Evolutionary conservation across 2,113 vertebrate species (phyloP), one percentile per base, ranked within the genome.

Genomic region (Spilogale gracilis): DNA sequence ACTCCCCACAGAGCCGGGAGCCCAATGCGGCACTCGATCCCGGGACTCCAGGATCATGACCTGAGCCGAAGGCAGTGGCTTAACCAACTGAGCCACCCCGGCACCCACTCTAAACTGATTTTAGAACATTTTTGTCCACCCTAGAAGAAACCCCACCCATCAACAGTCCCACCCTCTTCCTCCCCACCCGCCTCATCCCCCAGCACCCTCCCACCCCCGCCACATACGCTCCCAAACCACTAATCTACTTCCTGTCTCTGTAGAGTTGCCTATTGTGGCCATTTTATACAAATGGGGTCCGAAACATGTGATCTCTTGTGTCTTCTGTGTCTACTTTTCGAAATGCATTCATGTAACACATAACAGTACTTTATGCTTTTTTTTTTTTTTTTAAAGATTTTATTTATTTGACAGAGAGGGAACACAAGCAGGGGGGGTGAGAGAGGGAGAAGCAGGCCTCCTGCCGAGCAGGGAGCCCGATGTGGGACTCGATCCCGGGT

Each of bases 51-150:
- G 38, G 38, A 38, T 38, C 38, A 38, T 38, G 38, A 38, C 38
- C 38, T 38, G 38, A 38, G 38, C 38, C 38, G 38, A 38, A 38
- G 38, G 38, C 38, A 38, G 38, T 38, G 38, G 38, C 38, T 38
- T 38, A 38, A 38, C 38, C 38, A 38, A 38, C 38, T 38, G 38
- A 38, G 38, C 38, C 38, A 38, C 38, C 38, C 38, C 38, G 38
- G 38, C 38, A 38, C 38, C 38, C 4, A 38, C 52, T 54, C 50
- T 52, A 71, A 20, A 76, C 25, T 92, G 76, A 48, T 60, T 93
- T 91, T 91, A 87, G 89, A 58, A 83, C 43, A n/a, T 81, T 92
- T 90, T 95, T 91, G 52, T 58, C 21, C 8, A 20, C 50, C 16
- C 13, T 56, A 30, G 96, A 78, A 17, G 48, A 74, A 71, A 52